Percentiles rank a stretch among this genome's conserved stretches.
Evolutionary conservation across 1,140 invertebrate genomes (phyloP).

Genomic region (Heliothis virescens): DNA sequence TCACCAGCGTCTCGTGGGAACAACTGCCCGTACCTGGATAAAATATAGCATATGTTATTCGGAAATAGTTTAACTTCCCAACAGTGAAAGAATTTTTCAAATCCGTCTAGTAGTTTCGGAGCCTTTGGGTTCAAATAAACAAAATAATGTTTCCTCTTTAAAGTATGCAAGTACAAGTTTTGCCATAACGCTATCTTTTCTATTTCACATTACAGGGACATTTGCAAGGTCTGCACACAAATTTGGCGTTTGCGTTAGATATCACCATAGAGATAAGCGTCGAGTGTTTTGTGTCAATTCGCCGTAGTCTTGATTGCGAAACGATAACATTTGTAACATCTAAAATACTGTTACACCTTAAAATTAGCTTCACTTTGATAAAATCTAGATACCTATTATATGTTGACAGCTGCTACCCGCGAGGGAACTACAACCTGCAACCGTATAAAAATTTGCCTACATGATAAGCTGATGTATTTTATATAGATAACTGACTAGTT

Average conservation of each 20-base stretch:
- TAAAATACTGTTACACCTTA: background rate
- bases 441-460: no score
- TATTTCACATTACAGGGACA: conserved; percentile 1
- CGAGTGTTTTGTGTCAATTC: background rate
- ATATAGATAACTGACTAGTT: no score
- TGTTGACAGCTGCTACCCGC: background rate
- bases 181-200: background rate
- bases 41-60: no score
- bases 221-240: conserved; percentile 6
- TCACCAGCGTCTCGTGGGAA: no score
- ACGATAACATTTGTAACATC: background rate
- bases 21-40: no score
- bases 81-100: no score
- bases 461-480: no score
- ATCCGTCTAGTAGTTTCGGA: no score
- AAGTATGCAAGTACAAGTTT: background rate
- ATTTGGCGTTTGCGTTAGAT: conserved; percentile 10
- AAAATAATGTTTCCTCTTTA: no score
- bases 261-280: background rate
- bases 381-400: background rate
- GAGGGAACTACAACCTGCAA: no score
- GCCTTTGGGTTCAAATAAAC: no score
- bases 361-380: background rate
- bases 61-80: no score
- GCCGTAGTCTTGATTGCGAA: background rate